Conservation (phyloP, 2,888 invertebrate species). For the Diarsia mendica region DNA sequence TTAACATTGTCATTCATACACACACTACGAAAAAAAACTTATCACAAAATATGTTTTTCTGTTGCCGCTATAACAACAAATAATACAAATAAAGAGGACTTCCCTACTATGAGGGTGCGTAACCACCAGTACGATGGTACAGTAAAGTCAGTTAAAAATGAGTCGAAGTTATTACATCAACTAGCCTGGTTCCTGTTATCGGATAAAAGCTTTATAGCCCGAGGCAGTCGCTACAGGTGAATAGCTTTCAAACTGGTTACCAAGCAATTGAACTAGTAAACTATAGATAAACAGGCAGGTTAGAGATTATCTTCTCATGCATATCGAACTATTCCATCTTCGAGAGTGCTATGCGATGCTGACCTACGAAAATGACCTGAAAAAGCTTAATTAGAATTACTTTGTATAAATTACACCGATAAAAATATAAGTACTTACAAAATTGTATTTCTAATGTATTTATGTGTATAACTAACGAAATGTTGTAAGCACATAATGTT, state of each 20-base stretch:
- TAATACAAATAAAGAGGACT: too few relatives aligned
- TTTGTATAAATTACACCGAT: not conserved
- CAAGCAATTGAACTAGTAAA: slow-evolving; percentile 15
- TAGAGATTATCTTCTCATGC: not conserved
- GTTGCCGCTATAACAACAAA: too few relatives aligned
- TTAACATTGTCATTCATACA: too few relatives aligned
- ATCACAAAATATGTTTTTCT: too few relatives aligned
- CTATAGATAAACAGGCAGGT: slow-evolving; percentile 5
- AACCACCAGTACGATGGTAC: too few relatives aligned
- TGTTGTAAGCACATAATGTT: slow-evolving; percentile 8
- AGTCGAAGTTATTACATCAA: slow-evolving; percentile 28
- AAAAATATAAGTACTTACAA: not conserved
- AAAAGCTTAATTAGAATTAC: not conserved
- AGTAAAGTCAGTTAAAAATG: not conserved
- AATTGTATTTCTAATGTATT: not conserved
- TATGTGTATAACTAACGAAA: not conserved
- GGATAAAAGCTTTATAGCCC: slow-evolving; percentile 14
- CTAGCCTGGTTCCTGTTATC: slow-evolving; percentile 21
- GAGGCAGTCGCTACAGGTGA: slow-evolving; percentile 18
- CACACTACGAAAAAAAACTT: too few relatives aligned
- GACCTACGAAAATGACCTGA: not conserved
- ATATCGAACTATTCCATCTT: not conserved
- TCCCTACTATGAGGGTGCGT: too few relatives aligned
- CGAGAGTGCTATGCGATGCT: slow-evolving; percentile 2
- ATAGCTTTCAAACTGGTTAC: slow-evolving; percentile 39